Evolutionary conservation across 2,888 invertebrate species (phyloP).

Genomic region (Hirtodrosophila confusa): DNA sequence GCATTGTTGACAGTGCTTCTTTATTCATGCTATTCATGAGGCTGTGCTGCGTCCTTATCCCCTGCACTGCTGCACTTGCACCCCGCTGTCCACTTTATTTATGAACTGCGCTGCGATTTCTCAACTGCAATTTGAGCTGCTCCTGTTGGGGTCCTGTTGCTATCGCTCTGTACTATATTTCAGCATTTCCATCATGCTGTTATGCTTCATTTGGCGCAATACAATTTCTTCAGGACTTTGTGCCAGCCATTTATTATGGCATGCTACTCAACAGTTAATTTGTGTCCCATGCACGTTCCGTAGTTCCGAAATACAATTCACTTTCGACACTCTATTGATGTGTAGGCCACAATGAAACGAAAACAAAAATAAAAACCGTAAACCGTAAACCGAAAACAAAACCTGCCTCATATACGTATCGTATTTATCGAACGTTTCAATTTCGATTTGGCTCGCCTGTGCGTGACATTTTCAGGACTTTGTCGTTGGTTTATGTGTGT

Average conservation of each 20-base stretch:
- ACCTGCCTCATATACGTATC: conserved; percentile 26
- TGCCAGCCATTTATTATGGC: conserved; percentile 32
- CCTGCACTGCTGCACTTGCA: conserved; percentile 7
- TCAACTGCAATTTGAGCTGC: conserved; percentile 70
- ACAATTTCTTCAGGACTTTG: conserved; percentile 29
- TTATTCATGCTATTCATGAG: conserved; percentile 71
- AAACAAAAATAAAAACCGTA: not conserved
- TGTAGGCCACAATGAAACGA: conserved; percentile 17
- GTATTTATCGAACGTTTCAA: conserved; percentile 56
- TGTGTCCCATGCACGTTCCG: conserved; percentile 60
- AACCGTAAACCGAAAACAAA: not conserved
- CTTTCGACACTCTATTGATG: conserved; percentile 54
- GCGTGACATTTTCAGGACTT: conserved; percentile 61
- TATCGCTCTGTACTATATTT: conserved; percentile 13
- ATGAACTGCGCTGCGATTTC: conserved; percentile 67
- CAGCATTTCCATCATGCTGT: conserved; percentile 7
- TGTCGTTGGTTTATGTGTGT: conserved; percentile 27
- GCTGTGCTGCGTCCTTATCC: conserved; percentile 10
- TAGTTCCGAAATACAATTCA: conserved; percentile 58
- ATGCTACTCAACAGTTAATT: conserved; percentile 57
- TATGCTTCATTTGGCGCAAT: conserved; percentile 32
- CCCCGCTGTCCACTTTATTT: conserved; percentile 55
- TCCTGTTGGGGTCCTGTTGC: conserved; percentile 10
- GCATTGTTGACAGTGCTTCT: conserved; percentile 69
- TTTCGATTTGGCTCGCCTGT: conserved; percentile 57